Conservation (phyloP, 2,113 vertebrate genomes). For the Danio rerio region GRCz12tu NC_133198.1:7228501-7229000, state of each 20-base stretch:
- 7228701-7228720: not conserved
- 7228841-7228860: slow-evolving; percentile 86
- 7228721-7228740: slow-evolving; percentile 5
- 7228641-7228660: slow-evolving; percentile 55
- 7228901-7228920: slow-evolving; percentile 81
- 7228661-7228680: slow-evolving; percentile 22
- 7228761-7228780: slow-evolving; percentile 60
- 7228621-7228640: slow-evolving; percentile 59
- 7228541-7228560: slow-evolving; percentile 61
- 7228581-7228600: slow-evolving; percentile 62
- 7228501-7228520: not conserved
- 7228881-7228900: slow-evolving; percentile 82
- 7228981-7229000: slow-evolving; percentile 16
- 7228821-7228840: slow-evolving; percentile 69
- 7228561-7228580: slow-evolving; percentile 71
- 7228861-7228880: slow-evolving; percentile 80
- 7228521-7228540: slow-evolving; percentile 33
- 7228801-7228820: slow-evolving; percentile 84
- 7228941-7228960: slow-evolving; percentile 56
- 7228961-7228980: slow-evolving; percentile 11
- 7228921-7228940: slow-evolving; percentile 60
- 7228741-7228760: slow-evolving; percentile 29
- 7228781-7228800: slow-evolving; percentile 67
- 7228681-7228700: not conserved
- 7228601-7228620: slow-evolving; percentile 70